Evolutionary conservation across 2,113 vertebrate genomes (phyloP).

Genomic region (Cryptomyrus ogoouensis): DNA sequence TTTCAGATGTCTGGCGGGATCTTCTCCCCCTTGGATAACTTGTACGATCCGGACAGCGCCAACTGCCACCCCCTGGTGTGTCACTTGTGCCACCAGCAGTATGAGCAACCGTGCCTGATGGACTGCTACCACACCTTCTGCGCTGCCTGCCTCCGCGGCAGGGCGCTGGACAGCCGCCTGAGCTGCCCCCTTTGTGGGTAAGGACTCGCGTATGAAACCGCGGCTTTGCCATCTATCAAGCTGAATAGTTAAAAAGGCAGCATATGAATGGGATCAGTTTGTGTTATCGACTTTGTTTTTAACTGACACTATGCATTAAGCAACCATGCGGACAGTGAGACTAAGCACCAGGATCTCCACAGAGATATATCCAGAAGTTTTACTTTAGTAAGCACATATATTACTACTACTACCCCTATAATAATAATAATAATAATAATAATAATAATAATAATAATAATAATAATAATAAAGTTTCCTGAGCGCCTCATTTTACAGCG

Average conservation of each 20-base stretch:
- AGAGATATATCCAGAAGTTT: neutral
- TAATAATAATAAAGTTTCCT: neutral
- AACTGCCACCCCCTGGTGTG: conserved; percentile 79
- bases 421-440: neutral
- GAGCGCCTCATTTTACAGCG: neutral
- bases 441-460: neutral
- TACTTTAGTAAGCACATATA: neutral
- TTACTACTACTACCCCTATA: neutral
- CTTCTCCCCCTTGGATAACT: conserved; percentile 63
- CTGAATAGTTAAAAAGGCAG: neutral
- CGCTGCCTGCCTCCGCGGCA: conserved; percentile 74
- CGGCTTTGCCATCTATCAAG: neutral
- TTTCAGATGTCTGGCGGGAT: conserved; percentile 77
- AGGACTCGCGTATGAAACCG: conserved; percentile 24
- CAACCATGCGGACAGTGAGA: neutral
- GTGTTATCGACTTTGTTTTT: neutral
- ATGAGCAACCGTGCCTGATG: conserved; percentile 77
- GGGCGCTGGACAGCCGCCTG: conserved; percentile 64
- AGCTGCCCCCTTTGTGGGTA: conserved; percentile 83
- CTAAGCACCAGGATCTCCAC: neutral
- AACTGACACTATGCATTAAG: neutral
- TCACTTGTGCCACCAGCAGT: conserved; percentile 78
- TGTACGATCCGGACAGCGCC: conserved; percentile 61
- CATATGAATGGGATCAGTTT: neutral
- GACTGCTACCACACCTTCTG: conserved; percentile 92